These are phyloP conservation scores for Thysanoteuthis rhombus DNA, from an alignment of 2,888 invertebrate genomes.

Conservation along the genomic window DNA sequence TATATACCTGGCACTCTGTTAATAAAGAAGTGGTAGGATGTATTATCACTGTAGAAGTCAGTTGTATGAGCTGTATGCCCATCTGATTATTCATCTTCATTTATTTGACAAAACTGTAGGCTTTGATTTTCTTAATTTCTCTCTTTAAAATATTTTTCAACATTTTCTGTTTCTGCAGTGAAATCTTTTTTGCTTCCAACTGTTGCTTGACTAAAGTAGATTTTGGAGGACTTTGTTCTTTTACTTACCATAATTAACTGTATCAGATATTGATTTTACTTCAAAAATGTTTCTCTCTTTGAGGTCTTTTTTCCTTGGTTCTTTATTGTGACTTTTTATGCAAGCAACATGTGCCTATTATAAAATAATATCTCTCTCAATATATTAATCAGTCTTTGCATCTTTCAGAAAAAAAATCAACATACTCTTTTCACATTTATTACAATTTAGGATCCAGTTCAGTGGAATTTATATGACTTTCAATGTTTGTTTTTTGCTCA, in stretches of 20 bases:
- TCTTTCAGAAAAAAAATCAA: too few species aligned
- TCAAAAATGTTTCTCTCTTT: not conserved
- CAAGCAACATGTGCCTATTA: too few species aligned
- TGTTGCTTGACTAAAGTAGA: not conserved
- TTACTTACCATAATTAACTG: not conserved
- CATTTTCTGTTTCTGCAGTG: not conserved
- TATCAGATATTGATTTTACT: not conserved
- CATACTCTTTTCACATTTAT: too few species aligned
- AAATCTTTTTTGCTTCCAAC: not conserved
- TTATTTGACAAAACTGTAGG: not conserved
- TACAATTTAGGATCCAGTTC: too few species aligned
- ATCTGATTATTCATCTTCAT: not conserved
- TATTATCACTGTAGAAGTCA: too few species aligned
- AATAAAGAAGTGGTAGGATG: too few species aligned
- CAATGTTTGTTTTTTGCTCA: too few species aligned
- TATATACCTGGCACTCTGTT: too few species aligned
- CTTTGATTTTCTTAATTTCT: not conserved
- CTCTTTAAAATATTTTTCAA: not conserved
- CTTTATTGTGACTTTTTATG: not conserved
- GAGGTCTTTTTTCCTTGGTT: not conserved
- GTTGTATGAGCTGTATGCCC: too few species aligned
- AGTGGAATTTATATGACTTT: too few species aligned
- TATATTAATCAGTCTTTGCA: too few species aligned
- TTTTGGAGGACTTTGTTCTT: not conserved
- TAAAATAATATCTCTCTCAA: too few species aligned